Percentiles rank a stretch among this genome's conserved stretches.
phyloP scores from a whole-genome alignment of 1,140 invertebrate species.

The Drosophila chauvacae region DNA sequence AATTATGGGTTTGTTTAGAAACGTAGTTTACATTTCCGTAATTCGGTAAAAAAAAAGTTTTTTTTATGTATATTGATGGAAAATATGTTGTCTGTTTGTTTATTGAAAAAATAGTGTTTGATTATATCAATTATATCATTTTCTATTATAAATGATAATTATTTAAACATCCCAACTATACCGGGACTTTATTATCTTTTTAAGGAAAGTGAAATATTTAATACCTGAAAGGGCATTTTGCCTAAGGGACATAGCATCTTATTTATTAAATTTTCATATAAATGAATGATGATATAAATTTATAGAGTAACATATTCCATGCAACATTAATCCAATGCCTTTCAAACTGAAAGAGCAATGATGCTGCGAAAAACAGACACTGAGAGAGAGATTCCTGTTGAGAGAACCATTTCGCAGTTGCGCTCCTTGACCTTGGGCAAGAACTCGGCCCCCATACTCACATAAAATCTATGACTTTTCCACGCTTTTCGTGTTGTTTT shows the following conservation, averaged over 20 bases:
- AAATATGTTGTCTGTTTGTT: neutral
- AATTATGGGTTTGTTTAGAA: neutral
- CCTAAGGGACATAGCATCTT: neutral
- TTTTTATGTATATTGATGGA: neutral
- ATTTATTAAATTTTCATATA: no score
- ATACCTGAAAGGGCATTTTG: neutral
- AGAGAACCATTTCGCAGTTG: constrained; percentile 2
- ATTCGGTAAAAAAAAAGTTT: neutral
- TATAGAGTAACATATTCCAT: neutral
- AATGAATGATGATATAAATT: neutral
- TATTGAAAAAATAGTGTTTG: neutral
- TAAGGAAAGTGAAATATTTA: neutral
- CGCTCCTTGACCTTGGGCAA: constrained; percentile 78
- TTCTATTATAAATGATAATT: neutral
- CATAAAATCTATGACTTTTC: constrained; percentile 8
- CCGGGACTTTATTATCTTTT: neutral
- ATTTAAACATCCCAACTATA: no score
- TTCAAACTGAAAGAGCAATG: constrained; percentile 7
- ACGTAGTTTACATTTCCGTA: neutral
- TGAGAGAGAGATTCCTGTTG: constrained; percentile 1
- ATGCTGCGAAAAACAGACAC: constrained; percentile 20
- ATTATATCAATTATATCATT: neutral
- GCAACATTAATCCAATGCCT: constrained; percentile 18
- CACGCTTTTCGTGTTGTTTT: constrained; percentile 4
- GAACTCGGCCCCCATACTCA: constrained; percentile 21